Conservation (phyloP, 64 coral and sea anemone genomes). For the Platygyra sinensis region DNA sequence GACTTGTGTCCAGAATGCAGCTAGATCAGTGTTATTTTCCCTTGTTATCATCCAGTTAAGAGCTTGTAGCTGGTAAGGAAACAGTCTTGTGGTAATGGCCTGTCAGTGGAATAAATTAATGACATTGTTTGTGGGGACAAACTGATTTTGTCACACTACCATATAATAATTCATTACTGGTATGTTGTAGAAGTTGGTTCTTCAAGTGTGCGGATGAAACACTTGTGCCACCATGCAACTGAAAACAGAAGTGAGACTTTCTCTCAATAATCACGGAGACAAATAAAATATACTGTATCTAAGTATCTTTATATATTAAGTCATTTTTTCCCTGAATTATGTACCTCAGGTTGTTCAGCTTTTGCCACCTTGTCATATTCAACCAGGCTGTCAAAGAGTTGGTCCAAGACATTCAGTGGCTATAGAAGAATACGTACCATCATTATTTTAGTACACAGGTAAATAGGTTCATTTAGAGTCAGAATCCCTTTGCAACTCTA, state of each 20-base stretch:
- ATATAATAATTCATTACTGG: too few relatives aligned
- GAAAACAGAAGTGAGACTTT: too few relatives aligned
- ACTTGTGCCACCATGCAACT: too few relatives aligned
- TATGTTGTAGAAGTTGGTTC: too few relatives aligned
- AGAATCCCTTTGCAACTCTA: too few relatives aligned
- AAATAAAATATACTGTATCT: background rate
- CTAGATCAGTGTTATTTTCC: conserved; percentile 79
- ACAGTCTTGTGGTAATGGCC: conserved; percentile 75
- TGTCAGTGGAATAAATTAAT: background rate
- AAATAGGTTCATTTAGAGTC: too few relatives aligned
- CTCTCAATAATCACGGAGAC: too few relatives aligned
- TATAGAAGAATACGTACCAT: background rate
- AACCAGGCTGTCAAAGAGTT: conserved; percentile 27
- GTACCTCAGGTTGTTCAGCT: conserved; percentile 47
- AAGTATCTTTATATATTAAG: background rate
- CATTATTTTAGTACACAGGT: too few relatives aligned
- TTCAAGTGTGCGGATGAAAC: too few relatives aligned
- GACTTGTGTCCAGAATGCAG: conserved; percentile 67
- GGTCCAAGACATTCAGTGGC: conserved; percentile 33
- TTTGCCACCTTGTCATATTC: conserved; percentile 36
- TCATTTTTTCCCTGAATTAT: background rate
- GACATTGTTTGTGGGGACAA: too few relatives aligned
- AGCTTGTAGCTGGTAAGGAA: conserved; percentile 84
- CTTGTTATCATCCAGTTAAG: conserved; percentile 88
- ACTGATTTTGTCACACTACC: too few relatives aligned